A percentile compares a stretch with the other conserved stretches of the same genome.
Evolutionary conservation across 2,888 invertebrate species (phyloP).

Genomic region (Mycalesis mineus): DNA sequence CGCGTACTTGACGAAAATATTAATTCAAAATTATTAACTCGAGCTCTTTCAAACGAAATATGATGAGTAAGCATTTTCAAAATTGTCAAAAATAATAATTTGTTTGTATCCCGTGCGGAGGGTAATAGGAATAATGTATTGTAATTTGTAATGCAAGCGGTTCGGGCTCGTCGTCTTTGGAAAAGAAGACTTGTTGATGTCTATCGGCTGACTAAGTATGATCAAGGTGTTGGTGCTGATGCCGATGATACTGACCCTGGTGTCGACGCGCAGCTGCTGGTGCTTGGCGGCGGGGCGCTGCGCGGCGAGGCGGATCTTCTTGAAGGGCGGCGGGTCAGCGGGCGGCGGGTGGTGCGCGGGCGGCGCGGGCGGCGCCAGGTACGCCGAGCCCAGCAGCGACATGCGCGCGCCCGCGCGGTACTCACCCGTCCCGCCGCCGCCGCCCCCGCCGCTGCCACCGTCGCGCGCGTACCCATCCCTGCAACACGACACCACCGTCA

Average conservation of each 20-base stretch:
- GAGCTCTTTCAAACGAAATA: too few species aligned
- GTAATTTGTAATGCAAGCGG: too few species aligned
- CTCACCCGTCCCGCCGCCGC: constrained; percentile 60
- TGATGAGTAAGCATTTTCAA: too few species aligned
- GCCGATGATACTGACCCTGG: constrained; percentile 61
- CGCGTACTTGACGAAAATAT: too few species aligned
- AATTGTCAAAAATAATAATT: too few species aligned
- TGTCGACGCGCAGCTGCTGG: constrained; percentile 82
- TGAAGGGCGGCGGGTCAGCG: constrained; percentile 80
- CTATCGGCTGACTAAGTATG: too few species aligned
- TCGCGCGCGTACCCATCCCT: constrained; percentile 69
- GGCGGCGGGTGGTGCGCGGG: constrained; percentile 67
- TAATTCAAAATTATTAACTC: too few species aligned
- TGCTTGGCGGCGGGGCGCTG: constrained; percentile 64
- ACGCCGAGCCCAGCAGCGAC: constrained; percentile 81
- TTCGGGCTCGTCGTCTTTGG: too few species aligned
- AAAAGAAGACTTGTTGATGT: too few species aligned
- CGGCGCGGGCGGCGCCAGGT: constrained; percentile 71
- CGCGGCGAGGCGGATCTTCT: constrained; percentile 82
- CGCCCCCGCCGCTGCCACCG: constrained; percentile 46
- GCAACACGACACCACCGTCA: constrained; percentile 33
- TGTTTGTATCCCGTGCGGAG: too few species aligned
- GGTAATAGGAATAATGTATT: too few species aligned
- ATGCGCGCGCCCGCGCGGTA: constrained; percentile 61
- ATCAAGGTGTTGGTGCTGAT: too few species aligned